These are phyloP conservation scores for Puffinus mauretanicus DNA, from an alignment of 2,113 vertebrate species.

Conservation along the genomic window DNA sequence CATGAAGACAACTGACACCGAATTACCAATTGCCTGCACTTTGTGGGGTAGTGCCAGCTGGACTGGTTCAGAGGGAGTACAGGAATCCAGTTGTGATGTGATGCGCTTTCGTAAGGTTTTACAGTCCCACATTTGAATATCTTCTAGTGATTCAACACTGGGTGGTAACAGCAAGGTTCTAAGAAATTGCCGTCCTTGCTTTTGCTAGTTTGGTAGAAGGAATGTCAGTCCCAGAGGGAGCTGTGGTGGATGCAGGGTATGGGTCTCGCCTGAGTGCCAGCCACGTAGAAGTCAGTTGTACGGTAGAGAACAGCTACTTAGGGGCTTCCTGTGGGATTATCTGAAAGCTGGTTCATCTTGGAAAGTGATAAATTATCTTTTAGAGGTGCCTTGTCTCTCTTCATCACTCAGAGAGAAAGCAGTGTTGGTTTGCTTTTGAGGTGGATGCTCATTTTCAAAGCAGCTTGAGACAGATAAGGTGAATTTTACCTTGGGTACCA, in stretches of 20 bases:
- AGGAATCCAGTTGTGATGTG: neutral
- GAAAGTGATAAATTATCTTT: neutral
- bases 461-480: neutral
- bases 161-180: neutral
- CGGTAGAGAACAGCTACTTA: neutral
- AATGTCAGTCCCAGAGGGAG: neutral
- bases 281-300: neutral
- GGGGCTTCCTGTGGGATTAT: neutral
- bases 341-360: neutral
- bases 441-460: neutral
- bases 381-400: neutral
- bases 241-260: accelerated
- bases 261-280: neutral
- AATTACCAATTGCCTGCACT: neutral
- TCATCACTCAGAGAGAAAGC: neutral
- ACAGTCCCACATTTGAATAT: neutral
- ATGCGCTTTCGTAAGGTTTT: neutral
- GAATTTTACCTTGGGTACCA: neutral
- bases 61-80: neutral
- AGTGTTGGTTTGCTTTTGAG: neutral
- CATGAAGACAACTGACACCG: neutral
- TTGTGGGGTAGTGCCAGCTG: neutral
- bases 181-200: neutral
- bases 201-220: neutral
- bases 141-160: neutral